Evolutionary conservation across 1,140 invertebrate species (phyloP), one percentile per base, ranked within the genome.

Genomic region (Drosophila sproati): DNA sequence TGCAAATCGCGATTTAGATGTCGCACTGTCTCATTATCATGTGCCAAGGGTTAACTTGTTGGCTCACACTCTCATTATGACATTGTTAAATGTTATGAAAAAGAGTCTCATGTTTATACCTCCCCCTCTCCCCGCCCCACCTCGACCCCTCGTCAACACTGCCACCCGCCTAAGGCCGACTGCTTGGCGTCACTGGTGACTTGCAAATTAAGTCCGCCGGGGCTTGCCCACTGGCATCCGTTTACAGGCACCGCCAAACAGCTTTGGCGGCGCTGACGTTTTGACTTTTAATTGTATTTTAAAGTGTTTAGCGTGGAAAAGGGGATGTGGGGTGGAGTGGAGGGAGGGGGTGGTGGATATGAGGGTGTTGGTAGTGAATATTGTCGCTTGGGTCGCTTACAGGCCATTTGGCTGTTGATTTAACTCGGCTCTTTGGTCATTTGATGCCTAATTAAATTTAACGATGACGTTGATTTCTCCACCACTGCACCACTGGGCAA

Each of bases 371-470:
- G 20, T 12, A 12, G 12, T 12, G 12, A 34, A 8, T 43, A 31
- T 62, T 43, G 51, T 60, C 39, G 55, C 62, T 81, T 61, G 71
- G 76, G 61, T 74, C 69, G 57, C 70, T 77, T 88, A 88, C 83
- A 85, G 81, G 71, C 73, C 81, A 91, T 83, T 91, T 87, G 73
- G 61, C 61, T 87, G 82, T 86, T 89, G 88, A 91, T 91, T 91
- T 80, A 91, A 77, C 72, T 71, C 60, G 72, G 50, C 60, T 71
- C 50, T 78, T 74, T 69, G 75, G 89, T 83, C 75, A 91, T 89
- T 89, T 91, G 89, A 91, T 83, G 89, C 85, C 85, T 91, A 91
- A 91, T 91, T 91, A 91, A 91, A 89, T 89, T 81, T 91, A 91
- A 91, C 89, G 89, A 91, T 78, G 78, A 81, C 78, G 80, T 80